These are phyloP conservation scores for Scleropages formosus DNA, from an alignment of 2,797 vertebrate species.

Conservation along the genomic window DNA sequence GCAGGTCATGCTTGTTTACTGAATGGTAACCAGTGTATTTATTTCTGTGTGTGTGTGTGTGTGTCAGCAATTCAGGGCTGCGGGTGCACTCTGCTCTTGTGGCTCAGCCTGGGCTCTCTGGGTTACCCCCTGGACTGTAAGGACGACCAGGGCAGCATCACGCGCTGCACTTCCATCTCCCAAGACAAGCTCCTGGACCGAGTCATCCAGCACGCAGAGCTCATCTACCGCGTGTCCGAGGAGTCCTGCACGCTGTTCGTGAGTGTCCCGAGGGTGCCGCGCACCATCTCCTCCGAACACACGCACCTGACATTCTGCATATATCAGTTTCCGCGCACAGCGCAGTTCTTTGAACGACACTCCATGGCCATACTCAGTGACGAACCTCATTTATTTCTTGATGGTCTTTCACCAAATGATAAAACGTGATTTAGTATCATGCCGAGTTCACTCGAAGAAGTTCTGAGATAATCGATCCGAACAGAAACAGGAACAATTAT, in stretches of 20 bases:
- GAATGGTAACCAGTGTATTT: background rate
- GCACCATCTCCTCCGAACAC: background rate
- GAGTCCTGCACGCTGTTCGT: conserved; percentile 69
- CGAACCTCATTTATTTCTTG: background rate
- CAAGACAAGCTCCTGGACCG: conserved; percentile 72
- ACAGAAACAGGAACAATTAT: background rate
- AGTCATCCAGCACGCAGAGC: conserved; percentile 71
- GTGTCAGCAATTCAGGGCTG: conserved; percentile 49
- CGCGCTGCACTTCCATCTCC: conserved; percentile 64
- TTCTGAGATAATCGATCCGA: background rate
- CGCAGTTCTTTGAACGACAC: background rate
- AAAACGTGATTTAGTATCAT: background rate
- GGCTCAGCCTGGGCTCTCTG: conserved; percentile 40
- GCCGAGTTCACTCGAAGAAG: background rate
- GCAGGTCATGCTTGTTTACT: background rate
- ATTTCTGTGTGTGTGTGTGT: conserved; percentile 1
- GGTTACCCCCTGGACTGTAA: conserved; percentile 61
- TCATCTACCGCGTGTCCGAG: conserved; percentile 70
- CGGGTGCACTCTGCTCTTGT: conserved; percentile 51
- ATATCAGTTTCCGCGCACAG: background rate
- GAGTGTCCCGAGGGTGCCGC: conserved; percentile 44
- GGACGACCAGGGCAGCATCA: conserved; percentile 51
- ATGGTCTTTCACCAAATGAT: background rate
- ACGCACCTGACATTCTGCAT: no score
- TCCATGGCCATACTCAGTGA: background rate